Evolutionary conservation across 2,888 invertebrate genomes (phyloP).

Genomic region (Amblyteles armatorius): DNA sequence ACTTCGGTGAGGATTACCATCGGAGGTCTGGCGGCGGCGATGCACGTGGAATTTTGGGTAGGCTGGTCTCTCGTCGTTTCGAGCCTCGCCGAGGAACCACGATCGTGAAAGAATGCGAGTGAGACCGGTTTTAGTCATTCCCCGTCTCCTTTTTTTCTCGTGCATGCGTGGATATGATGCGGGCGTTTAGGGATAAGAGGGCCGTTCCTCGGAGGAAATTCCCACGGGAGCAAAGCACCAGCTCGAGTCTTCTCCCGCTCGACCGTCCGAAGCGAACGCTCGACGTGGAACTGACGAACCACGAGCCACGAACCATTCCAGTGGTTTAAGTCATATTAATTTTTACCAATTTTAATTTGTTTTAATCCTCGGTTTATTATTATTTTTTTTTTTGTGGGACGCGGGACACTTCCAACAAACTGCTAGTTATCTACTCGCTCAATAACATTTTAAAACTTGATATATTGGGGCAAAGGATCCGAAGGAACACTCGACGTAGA

Average conservation of each 20-base stretch:
- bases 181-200: constrained; percentile 68
- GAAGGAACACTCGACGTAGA: constrained; percentile 34
- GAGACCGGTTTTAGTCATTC: constrained; percentile 50
- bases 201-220: constrained; percentile 65
- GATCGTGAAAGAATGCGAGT: constrained; percentile 68
- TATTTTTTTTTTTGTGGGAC: too few relatives aligned
- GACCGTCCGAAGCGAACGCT: constrained; percentile 24
- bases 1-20: constrained; percentile 49
- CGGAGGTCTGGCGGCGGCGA: constrained; percentile 7
- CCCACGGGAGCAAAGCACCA: constrained; percentile 69
- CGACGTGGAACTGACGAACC: constrained; percentile 42
- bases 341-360: too few relatives aligned
- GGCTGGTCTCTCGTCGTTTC: constrained; percentile 36
- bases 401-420: too few relatives aligned
- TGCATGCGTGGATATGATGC: constrained; percentile 64
- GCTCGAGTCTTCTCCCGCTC: constrained; percentile 19
- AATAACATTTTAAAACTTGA: too few relatives aligned
- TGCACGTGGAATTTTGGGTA: constrained; percentile 62
- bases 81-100: constrained; percentile 55
- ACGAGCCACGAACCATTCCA: constrained; percentile 28
- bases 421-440: too few relatives aligned
- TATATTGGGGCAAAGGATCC: background rate
- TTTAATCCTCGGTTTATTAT: too few relatives aligned
- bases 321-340: background rate
- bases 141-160: constrained; percentile 54